Evolutionary conservation across 2,113 vertebrate genomes (phyloP), one percentile per base, ranked within the genome.

Genomic region (Paratilapia polleni): DNA sequence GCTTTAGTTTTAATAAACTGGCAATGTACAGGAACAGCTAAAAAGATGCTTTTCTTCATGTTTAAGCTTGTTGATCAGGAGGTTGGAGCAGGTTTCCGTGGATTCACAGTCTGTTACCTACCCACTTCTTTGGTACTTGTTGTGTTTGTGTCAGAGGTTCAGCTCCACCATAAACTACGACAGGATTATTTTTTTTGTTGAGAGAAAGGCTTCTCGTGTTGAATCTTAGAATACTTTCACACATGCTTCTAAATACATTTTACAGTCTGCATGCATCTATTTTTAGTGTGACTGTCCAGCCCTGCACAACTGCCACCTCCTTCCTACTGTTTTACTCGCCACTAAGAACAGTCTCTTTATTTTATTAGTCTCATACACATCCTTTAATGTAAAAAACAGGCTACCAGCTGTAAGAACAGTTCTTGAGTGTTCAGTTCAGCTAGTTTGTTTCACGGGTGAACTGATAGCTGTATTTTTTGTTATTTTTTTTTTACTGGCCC

Each of bases 261-360:
- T 31, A 31, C 26, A 19, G 41, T 68, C 9, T 68, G 64, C 22
- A 47, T 19, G 22, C 22, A 47, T 68, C 22, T 0, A 14, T 5
- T 19, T 68, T 47, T 19, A 49, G 41, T 28, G n/a, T n/a, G n/a
- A 2, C 64, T 68, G 64, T 47, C 22, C 22, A 66, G 38, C 38
- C 8, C 38, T 47, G 22, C 41, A 47, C 22, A 47, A 19, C 8
- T 38, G 24, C 7, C 9, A 14, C 26, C 41, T 0, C 13, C 62
- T 0, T 64, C 36, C 36, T 41, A 43, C 36, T 15, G 63, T 24
- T 66, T 49, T 26, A 19, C 5, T 1, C 0, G 9, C 64, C 0
- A 0, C 64, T 49, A 19, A 47, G 22, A 19, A 0, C 0, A 20
- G 22, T 17, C 63, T 66, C 13, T 17, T 5, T 43, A 43, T 66